Percentiles rank a stretch among this genome's conserved stretches.
These are phyloP conservation scores for Propithecus coquereli DNA, from an alignment of 2,113 vertebrate genomes.

Conservation along the genomic window DNA sequence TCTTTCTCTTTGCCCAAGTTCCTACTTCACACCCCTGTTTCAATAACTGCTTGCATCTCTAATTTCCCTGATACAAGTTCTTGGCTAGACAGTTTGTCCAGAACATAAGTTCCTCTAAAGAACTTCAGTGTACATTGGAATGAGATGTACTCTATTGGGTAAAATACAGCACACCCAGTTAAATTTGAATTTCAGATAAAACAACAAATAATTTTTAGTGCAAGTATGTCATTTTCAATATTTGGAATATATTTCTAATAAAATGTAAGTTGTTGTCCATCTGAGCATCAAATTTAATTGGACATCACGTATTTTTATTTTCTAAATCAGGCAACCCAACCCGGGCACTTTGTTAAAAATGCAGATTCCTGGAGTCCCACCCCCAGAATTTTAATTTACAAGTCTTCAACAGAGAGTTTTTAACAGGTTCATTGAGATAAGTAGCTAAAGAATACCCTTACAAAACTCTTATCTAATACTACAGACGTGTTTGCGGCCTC, in stretches of 20 bases:
- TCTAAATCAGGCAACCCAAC: not conserved
- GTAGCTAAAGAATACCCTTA: not conserved
- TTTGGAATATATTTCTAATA: not conserved
- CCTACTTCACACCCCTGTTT: not conserved
- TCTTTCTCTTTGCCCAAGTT: not conserved
- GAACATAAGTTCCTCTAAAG: not conserved
- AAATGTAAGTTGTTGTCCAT: not conserved
- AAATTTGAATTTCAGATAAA: slow-evolving; percentile 4
- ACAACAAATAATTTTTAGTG: not conserved
- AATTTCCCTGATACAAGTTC: not conserved
- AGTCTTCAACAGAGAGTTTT: not conserved
- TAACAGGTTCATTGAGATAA: not conserved
- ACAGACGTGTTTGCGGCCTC: not conserved
- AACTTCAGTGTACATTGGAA: not conserved
- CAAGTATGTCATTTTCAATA: not conserved
- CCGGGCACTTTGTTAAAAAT: not conserved
- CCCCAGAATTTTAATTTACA: not conserved
- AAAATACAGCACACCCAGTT: not conserved
- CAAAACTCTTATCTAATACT: not conserved
- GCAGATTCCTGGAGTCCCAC: not conserved
- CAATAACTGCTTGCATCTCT: not conserved
- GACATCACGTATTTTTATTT: not conserved
- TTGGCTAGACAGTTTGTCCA: not conserved
- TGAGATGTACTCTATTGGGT: not conserved
- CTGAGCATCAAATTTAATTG: not conserved